Evolutionary conservation across 1,140 invertebrate species (phyloP), one percentile per base, ranked within the genome.

Genomic region (Pantala flavescens): DNA sequence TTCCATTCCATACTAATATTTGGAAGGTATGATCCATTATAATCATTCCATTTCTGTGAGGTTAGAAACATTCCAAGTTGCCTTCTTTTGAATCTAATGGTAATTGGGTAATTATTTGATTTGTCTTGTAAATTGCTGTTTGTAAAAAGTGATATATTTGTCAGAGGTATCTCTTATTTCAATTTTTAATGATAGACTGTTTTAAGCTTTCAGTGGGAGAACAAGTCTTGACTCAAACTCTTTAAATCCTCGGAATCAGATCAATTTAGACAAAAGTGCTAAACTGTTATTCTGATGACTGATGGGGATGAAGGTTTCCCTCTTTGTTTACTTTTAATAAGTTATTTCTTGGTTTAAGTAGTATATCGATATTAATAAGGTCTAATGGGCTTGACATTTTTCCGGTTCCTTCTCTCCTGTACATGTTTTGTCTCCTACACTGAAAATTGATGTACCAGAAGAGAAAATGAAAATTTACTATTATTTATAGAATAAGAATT

Each of bases 181-280:
- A n/a, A 63, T 21, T 21, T 19, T 63, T 7, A 63, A 16, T 63
- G 49, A 21, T 19, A 19, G 49, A 63, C 49, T 63, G 49, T 63
- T 63, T 36, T 63, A 63, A 63, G 49, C 49, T 63, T 63, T 63
- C 49, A 63, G 49, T 63, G 49, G 49, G 49, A 63, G 49, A 63
- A 63, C 49, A 63, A 63, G 49, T 63, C 49, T 63, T 19, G 49
- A 63, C 49, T 63, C 49, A 63, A 63, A 63, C 49, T 63, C 16
- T 19, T 7, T 19, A 19, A 63, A 19, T 63, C n/a, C 49, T 63
- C 49, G 3, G 49, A 7, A 21, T 63, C 49, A 63, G 49, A 63
- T 16, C 49, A 63, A 12, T 21, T 63, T 63, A 63, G 49, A 63
- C 49, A 19, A 5, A 1, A 21, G n/a, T 63, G 49, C 49, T 63